Base-by-base conservation (phyloP, 2,888 invertebrate species). In the Clepsis dumicolana region DNA sequence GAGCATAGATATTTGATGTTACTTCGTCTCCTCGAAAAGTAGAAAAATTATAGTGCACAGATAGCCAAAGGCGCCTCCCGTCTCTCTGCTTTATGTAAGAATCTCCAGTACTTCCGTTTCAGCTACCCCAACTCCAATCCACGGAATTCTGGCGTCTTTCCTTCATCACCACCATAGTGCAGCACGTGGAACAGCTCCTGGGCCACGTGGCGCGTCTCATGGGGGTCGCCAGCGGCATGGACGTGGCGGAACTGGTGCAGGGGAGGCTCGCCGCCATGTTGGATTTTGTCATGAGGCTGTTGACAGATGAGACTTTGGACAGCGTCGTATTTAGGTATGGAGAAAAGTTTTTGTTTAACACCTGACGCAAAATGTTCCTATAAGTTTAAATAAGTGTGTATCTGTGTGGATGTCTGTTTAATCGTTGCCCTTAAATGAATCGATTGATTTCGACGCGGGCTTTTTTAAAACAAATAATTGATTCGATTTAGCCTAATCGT, bases 131-230 rank as follows among this genome's bases (percentile, higher is more conserved):
- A 7, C 88, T 93, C 67, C 91, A 94, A 74, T 68, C 68, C 0
- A 78, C 89, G n/a, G 87, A 93, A 24, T 91, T 91, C 78, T 94
- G 93, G 94, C 84, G 86, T 54, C 88, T 95, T 70, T 75, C 79
- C 18, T 94, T 94, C 88, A 71, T 94, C 3, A 84, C 89, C 1
- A 80, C 85, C n/a, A 88, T 94, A 24, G 74, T 94, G 0, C 66
- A 78, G 0, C 92, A 90, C 72, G 73, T 89, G 4, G 91, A 90
- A 63, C 71, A 76, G 0, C 71, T 94, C 7, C 71, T 94, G 25
- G 80, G 80, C 0, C 91, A 94, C 71, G 71, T 85, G 0, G 87
- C 89, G 1, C 83, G 90, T n/a, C 75, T 95, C 14, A 74, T 94
- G 60, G 90, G 93, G 0, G 84, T 91, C 1, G 89, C 90, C 52